Evolutionary conservation across 1,140 invertebrate genomes (phyloP).

Genomic region (Gerris buenoi): DNA sequence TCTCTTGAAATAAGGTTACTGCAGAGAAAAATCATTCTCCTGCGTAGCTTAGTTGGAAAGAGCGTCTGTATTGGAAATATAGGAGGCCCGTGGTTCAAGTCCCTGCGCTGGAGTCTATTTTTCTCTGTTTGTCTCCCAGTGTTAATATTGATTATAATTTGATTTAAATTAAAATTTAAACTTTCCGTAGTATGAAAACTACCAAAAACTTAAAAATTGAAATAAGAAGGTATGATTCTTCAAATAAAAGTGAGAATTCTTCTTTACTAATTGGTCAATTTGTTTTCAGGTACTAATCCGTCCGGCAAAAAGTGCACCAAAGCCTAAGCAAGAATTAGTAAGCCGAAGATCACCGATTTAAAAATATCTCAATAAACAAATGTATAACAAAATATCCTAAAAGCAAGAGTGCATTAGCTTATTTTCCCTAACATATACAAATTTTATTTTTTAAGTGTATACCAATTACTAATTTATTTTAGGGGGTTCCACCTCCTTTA

Average conservation of each 20-base stretch:
- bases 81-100: no score
- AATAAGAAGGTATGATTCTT: neutral
- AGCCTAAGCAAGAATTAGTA: no score
- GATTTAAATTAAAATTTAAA: neutral
- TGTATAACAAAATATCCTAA: no score
- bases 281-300: slow-evolving; percentile 1
- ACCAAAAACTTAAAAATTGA: neutral
- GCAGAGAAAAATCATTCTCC: neutral
- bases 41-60: neutral
- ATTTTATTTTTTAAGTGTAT: no score
- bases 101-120: neutral
- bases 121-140: neutral
- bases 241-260: neutral
- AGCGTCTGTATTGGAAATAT: no score
- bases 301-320: neutral
- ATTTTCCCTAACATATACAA: no score
- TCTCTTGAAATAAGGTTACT: neutral
- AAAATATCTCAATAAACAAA: no score
- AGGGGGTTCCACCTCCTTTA: no score
- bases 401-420: no score
- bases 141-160: neutral
- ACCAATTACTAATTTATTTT: no score
- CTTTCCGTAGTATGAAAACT: neutral
- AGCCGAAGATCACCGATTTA: no score
- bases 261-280: neutral